Base-by-base conservation (phyloP, 2,113 vertebrate species). In the Saguinus midas region DNA sequence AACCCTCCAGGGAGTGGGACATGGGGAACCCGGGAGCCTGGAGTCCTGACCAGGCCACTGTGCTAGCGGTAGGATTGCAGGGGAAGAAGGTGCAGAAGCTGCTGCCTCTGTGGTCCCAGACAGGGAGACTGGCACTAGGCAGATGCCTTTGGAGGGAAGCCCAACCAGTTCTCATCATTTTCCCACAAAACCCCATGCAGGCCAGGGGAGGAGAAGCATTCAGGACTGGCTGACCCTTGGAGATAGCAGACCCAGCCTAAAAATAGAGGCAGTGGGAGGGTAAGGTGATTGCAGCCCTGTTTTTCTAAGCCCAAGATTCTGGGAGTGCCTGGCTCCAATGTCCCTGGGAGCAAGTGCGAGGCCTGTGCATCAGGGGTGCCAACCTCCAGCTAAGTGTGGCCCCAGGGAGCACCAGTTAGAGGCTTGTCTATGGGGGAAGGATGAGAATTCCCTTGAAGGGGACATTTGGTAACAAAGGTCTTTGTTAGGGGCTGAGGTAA, bases 271-370 rank as follows among this genome's bases (percentile, higher is more conserved):
- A 11, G 16, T 2, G 3, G 23, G n/a, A 5, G 5, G 43, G 16
- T 6, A 1, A 48, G 20, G 20, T 1, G 0, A 23, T 37, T 21
- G 4, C 32, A 40, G 40, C 13, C 13, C 48, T 52, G 27, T 52
- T 52, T 35, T 23, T 52, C 55, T 25, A 55, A 76, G 55, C 82
- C 55, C 12, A 32, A 43, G 61, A 43, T n/a, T 40, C 48, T 10
- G 25, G 70, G 40, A 21, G 40, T 3, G 27, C 3, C 20, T 17
- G 16, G 35, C 75, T 76, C 7, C n/a, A 32, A 1, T 0, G 0
- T 8, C 25, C 16, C 75, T 29, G 18, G 21, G 27, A 75, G 61
- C 37, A 66, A 10, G 61, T 11, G 29, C 18, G 45, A 75, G 40
- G 70, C 6, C 78, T 37, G 61, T 7, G 75, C 6, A 18, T 29